phyloP scores from a whole-genome alignment of 1,140 invertebrate genomes.

The Holotrichia oblita region DNA sequence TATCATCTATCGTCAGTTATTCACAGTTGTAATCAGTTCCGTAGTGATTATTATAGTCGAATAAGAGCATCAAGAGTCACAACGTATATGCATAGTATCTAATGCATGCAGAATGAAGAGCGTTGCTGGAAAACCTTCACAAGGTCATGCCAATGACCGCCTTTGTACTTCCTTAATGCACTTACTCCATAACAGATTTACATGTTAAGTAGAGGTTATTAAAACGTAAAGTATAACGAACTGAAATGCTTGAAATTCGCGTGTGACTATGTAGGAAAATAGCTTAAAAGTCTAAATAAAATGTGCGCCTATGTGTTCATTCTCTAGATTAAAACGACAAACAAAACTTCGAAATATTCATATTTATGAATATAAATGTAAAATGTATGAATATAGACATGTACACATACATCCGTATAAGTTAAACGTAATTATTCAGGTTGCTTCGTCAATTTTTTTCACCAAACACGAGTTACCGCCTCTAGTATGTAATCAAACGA shows the following conservation, averaged over 20 bases:
- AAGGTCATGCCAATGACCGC: slow-evolving; percentile 19
- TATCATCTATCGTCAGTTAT: neutral
- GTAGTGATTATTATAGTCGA: neutral
- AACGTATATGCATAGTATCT: neutral
- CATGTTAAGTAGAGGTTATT: slow-evolving; percentile 13
- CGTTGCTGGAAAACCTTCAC: slow-evolving; percentile 11
- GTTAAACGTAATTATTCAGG: neutral
- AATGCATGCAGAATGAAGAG: slow-evolving; percentile 16
- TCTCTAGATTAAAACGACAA: neutral
- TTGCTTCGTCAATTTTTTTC: neutral
- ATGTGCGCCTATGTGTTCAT: neutral
- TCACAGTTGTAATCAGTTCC: neutral
- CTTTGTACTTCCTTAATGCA: slow-evolving; percentile 16
- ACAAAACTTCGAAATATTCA: neutral
- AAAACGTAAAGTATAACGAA: slow-evolving; percentile 12
- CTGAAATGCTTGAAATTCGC: slow-evolving; percentile 16
- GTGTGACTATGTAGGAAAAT: neutral
- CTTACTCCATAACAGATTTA: neutral
- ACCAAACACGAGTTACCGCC: neutral
- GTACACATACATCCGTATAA: neutral
- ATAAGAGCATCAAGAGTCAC: neutral
- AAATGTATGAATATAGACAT: too few species aligned
- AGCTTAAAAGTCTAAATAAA: neutral
- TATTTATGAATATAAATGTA: too few species aligned
- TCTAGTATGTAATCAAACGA: too few species aligned